Evolutionary conservation across 2,888 invertebrate species (phyloP), one percentile per base, ranked within the genome.

Genomic region (Anarsia innoxiella): DNA sequence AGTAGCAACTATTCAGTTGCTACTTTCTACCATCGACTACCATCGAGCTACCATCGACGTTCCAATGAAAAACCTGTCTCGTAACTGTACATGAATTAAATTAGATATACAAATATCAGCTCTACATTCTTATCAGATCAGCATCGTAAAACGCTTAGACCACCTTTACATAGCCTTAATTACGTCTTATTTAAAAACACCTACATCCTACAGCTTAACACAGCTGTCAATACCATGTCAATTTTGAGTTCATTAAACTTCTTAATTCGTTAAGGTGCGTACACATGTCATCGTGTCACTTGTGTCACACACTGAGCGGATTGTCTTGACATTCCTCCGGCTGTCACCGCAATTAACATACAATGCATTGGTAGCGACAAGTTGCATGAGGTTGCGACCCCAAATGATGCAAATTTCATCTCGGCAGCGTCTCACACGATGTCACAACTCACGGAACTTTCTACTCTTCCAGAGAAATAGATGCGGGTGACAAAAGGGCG

Each of bases 341-440:
- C n/a, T 44, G 72, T 66, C 64, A 63, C 45, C 42, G 46, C 52
- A 53, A 82, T 83, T 83, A 78, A 51, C 83, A 83, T 82, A 83
- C 83, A 83, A 83, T 83, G 72, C 66, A 53, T 52, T 65, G 63
- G 83, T 79, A 82, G 83, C 82, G 55, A 53, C 52, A 35, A 42
- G 46, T 51, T 51, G 42, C 47, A 59, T 59, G 55, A 60, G 68
- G 66, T 66, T 56, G 58, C 53, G 66, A 66, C 66, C 60, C 53
- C 46, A 53, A 56, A 40, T 40, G 43, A 49, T 46, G 46, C 45
- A 46, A 51, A 50, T 46, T 44, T 42, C 28, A 37, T 40, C 42
- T 38, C 28, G 25, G 9, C 31, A 31, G n/a, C 30, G 12, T 34
- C 13, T 32, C 28, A 36, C n/a, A n/a, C 35, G 15, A 35, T 35